Conservation (phyloP, 2,113 vertebrate genomes). For the Poeciliopsis retropinna region DNA sequence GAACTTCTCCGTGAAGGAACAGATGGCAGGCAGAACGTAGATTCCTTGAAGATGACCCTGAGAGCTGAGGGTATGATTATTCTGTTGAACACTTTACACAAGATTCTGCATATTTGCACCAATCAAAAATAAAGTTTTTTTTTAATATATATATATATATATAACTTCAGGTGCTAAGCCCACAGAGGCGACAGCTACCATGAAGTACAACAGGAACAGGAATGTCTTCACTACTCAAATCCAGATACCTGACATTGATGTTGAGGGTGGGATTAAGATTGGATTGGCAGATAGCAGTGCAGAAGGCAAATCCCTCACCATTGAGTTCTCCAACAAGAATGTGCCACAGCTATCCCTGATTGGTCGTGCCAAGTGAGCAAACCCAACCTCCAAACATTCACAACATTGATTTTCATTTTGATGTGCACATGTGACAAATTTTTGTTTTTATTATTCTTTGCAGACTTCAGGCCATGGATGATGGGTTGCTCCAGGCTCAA, state of each 20-base stretch:
- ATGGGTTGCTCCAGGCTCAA: conserved; percentile 78
- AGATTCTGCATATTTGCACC: neutral
- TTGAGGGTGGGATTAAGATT: conserved; percentile 84
- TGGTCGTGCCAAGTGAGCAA: conserved; percentile 84
- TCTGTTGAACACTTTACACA: neutral
- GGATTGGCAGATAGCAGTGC: conserved; percentile 77
- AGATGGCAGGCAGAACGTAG: conserved; percentile 77
- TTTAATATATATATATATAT: no score
- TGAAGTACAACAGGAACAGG: conserved; percentile 86
- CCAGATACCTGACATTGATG: conserved; percentile 80
- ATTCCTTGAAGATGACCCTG: conserved; percentile 81
- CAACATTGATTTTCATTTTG: neutral
- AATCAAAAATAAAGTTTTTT: neutral
- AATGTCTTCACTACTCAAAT: conserved; percentile 82
- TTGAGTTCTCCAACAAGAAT: conserved; percentile 87
- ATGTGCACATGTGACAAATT: neutral
- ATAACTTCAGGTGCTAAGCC: conserved; percentile 74
- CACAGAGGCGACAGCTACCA: conserved; percentile 76
- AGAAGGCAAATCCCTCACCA: conserved; percentile 70
- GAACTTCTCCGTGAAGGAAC: conserved; percentile 74
- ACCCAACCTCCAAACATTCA: neutral
- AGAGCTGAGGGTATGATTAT: conserved; percentile 83
- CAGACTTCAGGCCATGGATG: conserved; percentile 77
- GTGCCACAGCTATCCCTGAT: conserved; percentile 83
- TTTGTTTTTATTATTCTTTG: conserved; percentile 26